phyloP scores from a whole-genome alignment of 2,113 vertebrate genomes.

The Tragelaphus scriptus region DNA sequence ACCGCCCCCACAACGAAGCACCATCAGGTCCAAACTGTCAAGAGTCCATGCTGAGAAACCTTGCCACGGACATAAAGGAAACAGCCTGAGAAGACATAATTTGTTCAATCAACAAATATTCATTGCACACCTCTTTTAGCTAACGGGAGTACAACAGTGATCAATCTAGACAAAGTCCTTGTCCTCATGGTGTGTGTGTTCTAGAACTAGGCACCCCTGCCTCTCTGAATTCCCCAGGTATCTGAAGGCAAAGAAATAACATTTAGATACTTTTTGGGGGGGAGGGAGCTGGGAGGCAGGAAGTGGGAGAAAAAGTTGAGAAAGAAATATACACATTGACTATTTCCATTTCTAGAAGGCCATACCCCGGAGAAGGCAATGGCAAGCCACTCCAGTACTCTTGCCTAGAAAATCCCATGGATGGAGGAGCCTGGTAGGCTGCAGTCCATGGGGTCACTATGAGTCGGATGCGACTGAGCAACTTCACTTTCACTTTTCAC shows the following conservation, averaged over 20 bases:
- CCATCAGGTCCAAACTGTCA: background rate
- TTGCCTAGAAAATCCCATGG: too few relatives aligned
- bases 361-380: too few relatives aligned
- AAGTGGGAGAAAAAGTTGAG: background rate
- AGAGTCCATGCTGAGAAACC: background rate
- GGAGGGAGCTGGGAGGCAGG: background rate
- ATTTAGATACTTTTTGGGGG: background rate
- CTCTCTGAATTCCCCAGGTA: background rate
- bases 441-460: too few relatives aligned
- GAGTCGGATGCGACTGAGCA: too few relatives aligned
- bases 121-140: background rate
- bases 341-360: background rate
- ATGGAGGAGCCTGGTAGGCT: too few relatives aligned
- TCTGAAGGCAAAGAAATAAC: background rate
- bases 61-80: fast-evolving
- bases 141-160: background rate
- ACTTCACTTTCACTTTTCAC: too few relatives aligned
- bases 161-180: background rate
- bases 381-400: too few relatives aligned
- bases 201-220: background rate
- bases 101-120: background rate
- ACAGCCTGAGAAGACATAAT: background rate
- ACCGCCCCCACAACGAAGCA: background rate
- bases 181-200: background rate
- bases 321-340: fast-evolving